Evolutionary conservation across 2,797 vertebrate species (phyloP), one percentile per base, ranked within the genome.

Genomic region (Alectoris magna): DNA sequence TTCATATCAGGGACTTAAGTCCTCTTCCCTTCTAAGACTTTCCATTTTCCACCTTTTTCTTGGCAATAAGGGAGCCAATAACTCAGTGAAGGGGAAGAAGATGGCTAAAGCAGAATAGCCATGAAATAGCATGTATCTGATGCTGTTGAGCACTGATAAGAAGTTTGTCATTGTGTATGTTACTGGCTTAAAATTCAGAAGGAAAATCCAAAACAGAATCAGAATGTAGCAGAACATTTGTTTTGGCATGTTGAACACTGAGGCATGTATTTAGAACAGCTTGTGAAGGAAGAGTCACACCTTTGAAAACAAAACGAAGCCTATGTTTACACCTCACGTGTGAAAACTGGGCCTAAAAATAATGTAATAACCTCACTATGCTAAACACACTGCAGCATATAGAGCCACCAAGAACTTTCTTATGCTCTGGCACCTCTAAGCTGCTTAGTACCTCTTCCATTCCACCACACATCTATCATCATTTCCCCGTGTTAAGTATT

Each of bases 271-370:
- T 78, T 89, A 78, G n/a, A 96, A 90, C 92, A 95, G 92, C 79
- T 92, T 92, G 63, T 0, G 1, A 60, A 94, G 79, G 91, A 93
- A 95, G 91, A 91, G 84, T 93, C 87, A 88, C 91, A 87, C 89
- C 89, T 93, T 95, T 88, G 38, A 92, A 89, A 91, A 92, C 82
- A 93, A 94, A 93, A 84, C 0, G 23, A 73, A 87, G 56, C 64
- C 73, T 53, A 34, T 70, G 76, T 85, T 94, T 23, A 5, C 89
- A 92, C 87, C 63, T 90, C 85, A 41, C 55, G 16, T 87, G 66
- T 73, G 91, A 93, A 94, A 95, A 95, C 34, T 70, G 67, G 63
- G 66, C 44, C 80, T 94, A 86, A 93, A 95, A 93, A 64, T 89
- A 93, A 56, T 31, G 49, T 48, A 77, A 76, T 48, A 67, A 24